Percentiles rank a stretch among this genome's conserved stretches.
Conservation (phyloP, 2,888 invertebrate species). For the Pseudolycoriella hygida region DNA sequence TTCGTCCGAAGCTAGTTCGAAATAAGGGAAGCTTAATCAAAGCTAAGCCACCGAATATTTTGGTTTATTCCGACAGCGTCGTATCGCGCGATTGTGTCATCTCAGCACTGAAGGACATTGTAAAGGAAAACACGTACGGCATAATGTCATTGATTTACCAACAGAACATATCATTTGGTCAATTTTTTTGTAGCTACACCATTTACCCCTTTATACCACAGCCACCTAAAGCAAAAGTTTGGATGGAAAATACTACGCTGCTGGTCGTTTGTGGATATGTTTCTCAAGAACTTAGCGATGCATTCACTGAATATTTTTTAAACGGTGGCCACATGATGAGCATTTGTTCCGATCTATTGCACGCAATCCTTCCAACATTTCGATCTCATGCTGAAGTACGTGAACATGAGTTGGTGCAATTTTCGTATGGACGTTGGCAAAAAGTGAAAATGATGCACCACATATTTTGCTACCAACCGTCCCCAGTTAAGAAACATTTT, state of each 20-base stretch:
- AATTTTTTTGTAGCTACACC: slow-evolving; percentile 34
- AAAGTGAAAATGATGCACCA: slow-evolving; percentile 74
- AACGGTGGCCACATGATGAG: slow-evolving; percentile 59
- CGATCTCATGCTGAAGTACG: slow-evolving; percentile 65
- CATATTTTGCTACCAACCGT: slow-evolving; percentile 75
- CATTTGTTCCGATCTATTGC: slow-evolving; percentile 62
- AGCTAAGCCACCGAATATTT: slow-evolving; percentile 59
- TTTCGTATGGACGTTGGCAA: slow-evolving; percentile 69
- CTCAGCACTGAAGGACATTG: slow-evolving; percentile 44
- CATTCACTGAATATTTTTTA: slow-evolving; percentile 52
- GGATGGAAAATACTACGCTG: slow-evolving; percentile 43
- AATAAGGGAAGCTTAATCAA: slow-evolving; percentile 21
- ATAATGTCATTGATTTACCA: slow-evolving; percentile 3
- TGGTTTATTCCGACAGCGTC: slow-evolving; percentile 64
- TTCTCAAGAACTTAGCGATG: slow-evolving; percentile 41
- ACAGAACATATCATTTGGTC: slow-evolving; percentile 11
- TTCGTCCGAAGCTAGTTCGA: slow-evolving; percentile 21
- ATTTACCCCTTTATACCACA: slow-evolving; percentile 38
- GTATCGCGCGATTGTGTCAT: slow-evolving; percentile 58
- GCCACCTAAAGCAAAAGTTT: slow-evolving; percentile 22
- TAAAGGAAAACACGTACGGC: slow-evolving; percentile 51
- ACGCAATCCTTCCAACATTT: slow-evolving; percentile 60
- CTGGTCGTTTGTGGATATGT: slow-evolving; percentile 66
- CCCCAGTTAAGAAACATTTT: slow-evolving; percentile 65
- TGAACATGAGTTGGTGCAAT: slow-evolving; percentile 66